Evolutionary conservation across 2,797 vertebrate species (phyloP).

Genomic region (Parotocinclus haroldoi): DNA sequence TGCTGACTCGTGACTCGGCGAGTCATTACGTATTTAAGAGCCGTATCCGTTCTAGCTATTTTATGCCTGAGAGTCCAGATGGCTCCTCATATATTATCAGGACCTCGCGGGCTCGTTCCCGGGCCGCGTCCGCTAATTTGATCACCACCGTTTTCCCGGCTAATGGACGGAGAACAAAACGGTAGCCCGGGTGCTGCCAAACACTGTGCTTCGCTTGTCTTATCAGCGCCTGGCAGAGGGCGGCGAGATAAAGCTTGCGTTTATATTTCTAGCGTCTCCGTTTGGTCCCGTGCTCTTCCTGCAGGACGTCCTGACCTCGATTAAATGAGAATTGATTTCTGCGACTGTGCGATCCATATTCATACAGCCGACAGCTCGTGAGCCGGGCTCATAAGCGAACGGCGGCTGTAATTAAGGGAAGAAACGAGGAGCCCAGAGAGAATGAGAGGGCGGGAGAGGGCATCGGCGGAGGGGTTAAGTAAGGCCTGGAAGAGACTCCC

Average conservation of each 20-base stretch:
- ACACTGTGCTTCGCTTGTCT: background rate
- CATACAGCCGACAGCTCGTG: conserved; percentile 37
- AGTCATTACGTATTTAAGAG: conserved; percentile 17
- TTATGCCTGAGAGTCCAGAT: conserved; percentile 41
- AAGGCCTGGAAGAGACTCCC: background rate
- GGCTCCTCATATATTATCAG: conserved; percentile 33
- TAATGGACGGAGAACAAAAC: conserved; percentile 3
- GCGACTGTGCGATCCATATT: conserved; percentile 46
- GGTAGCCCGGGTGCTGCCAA: background rate
- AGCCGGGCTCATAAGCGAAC: conserved; percentile 25
- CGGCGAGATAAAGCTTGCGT: background rate
- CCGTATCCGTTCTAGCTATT: conserved; percentile 22
- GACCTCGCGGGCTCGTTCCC: conserved; percentile 1
- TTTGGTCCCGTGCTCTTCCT: background rate
- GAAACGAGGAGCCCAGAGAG: conserved; percentile 8
- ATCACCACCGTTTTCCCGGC: background rate
- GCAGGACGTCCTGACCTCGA: conserved; percentile 55
- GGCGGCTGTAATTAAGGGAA: conserved; percentile 1
- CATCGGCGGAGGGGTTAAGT: background rate
- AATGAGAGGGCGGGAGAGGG: background rate
- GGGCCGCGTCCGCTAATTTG: conserved; percentile 15
- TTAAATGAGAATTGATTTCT: conserved; percentile 69
- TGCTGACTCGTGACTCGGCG: background rate
- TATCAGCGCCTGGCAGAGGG: background rate
- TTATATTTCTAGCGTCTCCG: background rate